Evolutionary conservation across 2,113 vertebrate species (phyloP).

Genomic region (Tragulus kanchil): DNA sequence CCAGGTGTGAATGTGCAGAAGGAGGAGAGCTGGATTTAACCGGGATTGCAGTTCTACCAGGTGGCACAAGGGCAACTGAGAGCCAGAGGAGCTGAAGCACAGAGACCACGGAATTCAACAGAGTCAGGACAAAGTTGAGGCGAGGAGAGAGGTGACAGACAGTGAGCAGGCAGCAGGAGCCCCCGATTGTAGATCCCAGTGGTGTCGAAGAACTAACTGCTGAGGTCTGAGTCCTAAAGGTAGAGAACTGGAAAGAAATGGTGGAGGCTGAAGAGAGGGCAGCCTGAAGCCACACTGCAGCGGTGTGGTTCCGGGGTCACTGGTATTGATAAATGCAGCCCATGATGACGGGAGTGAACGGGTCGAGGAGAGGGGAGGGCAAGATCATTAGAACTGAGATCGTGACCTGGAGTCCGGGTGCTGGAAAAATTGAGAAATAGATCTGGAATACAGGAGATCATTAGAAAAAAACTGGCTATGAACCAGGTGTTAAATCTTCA

Average conservation of each 20-base stretch:
- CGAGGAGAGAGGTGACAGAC: not conserved
- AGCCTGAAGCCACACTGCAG: not conserved
- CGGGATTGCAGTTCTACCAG: not conserved
- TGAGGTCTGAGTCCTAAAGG: rapidly evolving
- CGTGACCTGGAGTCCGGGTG: not conserved
- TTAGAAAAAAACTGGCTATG: not conserved
- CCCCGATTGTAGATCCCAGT: rapidly evolving
- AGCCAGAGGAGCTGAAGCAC: rapidly evolving
- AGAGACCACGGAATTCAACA: rapidly evolving
- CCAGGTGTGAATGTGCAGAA: not conserved
- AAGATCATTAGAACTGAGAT: not conserved
- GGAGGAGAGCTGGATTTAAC: not conserved
- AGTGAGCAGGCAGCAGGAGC: not conserved
- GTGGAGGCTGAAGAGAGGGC: not conserved
- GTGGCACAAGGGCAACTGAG: too few species aligned
- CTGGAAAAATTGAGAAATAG: not conserved
- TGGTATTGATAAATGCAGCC: too few species aligned
- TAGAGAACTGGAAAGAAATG: not conserved
- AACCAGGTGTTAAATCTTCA: not conserved
- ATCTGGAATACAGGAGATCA: not conserved
- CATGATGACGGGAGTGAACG: not conserved
- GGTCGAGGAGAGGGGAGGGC: not conserved
- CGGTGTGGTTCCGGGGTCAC: rapidly evolving
- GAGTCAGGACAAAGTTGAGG: not conserved
- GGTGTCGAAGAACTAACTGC: not conserved